A percentile compares a stretch with the other conserved stretches of the same genome.
phyloP scores from a whole-genome alignment of 2,797 vertebrate species.

The Crenichthys baileyi region DNA sequence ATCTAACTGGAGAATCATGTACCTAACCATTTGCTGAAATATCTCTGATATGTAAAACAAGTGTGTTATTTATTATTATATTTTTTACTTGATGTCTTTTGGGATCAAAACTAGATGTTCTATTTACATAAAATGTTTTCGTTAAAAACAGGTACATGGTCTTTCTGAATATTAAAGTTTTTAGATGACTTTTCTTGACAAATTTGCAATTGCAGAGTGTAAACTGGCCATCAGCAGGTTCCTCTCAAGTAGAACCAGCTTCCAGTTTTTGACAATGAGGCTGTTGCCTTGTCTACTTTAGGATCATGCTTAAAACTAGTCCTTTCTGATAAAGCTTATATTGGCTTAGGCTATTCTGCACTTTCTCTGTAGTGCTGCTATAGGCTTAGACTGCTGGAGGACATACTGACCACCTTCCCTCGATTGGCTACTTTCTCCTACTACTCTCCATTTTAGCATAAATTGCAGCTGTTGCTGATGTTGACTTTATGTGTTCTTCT shows the following conservation, averaged over 20 bases:
- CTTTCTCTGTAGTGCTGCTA: no score
- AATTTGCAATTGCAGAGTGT: no score
- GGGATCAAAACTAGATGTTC: background rate
- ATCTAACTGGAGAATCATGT: background rate
- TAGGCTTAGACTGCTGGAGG: no score
- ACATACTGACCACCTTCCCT: no score
- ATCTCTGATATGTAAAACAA: no score
- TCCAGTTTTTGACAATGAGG: background rate
- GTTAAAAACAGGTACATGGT: background rate
- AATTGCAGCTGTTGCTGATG: no score
- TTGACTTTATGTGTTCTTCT: background rate
- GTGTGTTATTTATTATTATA: background rate
- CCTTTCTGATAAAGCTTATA: no score
- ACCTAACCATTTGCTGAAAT: background rate
- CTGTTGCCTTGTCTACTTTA: background rate
- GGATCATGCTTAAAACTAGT: no score
- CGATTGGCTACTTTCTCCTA: background rate
- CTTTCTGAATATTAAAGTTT: background rate
- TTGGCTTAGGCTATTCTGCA: no score
- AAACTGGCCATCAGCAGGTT: background rate
- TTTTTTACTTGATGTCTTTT: background rate
- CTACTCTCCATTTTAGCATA: background rate
- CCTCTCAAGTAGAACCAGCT: background rate
- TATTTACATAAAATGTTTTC: no score
- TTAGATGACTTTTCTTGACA: no score